phyloP scores from a whole-genome alignment of 2,113 vertebrate genomes.

The Osmerus eperlanus region DNA sequence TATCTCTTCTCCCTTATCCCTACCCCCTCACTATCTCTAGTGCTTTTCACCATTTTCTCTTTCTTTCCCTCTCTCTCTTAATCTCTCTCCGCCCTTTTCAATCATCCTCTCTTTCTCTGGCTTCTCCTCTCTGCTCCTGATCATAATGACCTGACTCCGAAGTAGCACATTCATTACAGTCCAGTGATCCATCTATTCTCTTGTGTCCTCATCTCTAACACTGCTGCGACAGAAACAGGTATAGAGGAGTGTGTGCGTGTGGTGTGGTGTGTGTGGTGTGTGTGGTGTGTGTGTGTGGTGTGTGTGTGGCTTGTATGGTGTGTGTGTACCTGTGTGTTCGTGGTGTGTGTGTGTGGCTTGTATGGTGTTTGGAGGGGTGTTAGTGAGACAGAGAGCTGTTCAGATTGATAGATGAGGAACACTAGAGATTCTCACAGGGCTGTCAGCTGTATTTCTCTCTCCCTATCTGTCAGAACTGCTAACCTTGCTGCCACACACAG shows the following conservation, averaged over 20 bases:
- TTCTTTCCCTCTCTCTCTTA: not conserved
- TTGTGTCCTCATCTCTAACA: not conserved
- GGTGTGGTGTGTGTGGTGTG: not conserved
- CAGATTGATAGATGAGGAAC: slow-evolving; percentile 58
- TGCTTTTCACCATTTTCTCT: too few relatives aligned
- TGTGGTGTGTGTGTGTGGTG: not conserved
- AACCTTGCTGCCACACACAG: slow-evolving; percentile 28
- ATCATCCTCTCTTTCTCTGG: too few relatives aligned
- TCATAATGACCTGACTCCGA: not conserved
- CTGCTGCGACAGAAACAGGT: not conserved
- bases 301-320: not conserved
- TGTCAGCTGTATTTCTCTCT: slow-evolving; percentile 40
- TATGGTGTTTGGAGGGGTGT: not conserved
- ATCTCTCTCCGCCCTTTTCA: too few relatives aligned
- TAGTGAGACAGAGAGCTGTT: slow-evolving; percentile 25
- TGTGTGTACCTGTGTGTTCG: not conserved
- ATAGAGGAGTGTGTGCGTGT: not conserved
- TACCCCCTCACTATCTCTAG: too few relatives aligned
- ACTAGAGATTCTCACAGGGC: slow-evolving; percentile 46
- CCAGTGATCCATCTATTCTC: not conserved
- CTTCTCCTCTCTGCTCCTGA: too few relatives aligned
- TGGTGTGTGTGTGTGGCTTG: not conserved
- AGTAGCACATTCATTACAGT: not conserved
- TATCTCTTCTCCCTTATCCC: too few relatives aligned
- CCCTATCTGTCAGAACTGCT: slow-evolving; percentile 49